Conservation (phyloP, 1,140 invertebrate species). For the Anastrepha obliqua region DNA sequence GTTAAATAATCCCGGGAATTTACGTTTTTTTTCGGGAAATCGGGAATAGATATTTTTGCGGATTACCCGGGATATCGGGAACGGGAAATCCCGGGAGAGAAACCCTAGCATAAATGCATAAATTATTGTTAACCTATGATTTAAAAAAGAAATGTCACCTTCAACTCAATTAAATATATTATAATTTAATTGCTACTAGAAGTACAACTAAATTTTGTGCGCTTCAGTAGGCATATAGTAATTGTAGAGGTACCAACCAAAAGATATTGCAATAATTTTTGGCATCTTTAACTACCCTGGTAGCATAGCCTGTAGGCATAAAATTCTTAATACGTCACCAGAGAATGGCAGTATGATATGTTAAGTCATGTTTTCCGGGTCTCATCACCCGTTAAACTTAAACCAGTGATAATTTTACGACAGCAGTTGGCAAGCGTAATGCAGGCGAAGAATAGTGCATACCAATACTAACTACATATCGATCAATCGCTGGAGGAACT, state of each 20-base stretch:
- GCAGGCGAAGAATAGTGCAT: background rate
- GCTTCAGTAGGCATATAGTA: too few species aligned
- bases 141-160: too few species aligned
- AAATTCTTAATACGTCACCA: background rate
- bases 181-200: too few species aligned
- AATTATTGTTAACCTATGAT: too few species aligned
- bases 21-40: too few species aligned
- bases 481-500: background rate
- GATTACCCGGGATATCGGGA: too few species aligned
- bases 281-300: background rate
- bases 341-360: background rate
- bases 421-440: background rate
- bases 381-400: background rate
- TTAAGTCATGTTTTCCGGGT: background rate
- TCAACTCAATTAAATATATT: too few species aligned
- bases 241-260: background rate
- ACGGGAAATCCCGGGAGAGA: too few species aligned
- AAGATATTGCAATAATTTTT: background rate
- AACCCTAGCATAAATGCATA: too few species aligned
- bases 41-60: too few species aligned
- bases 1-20: too few species aligned
- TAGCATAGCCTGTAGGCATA: background rate
- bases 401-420: constrained; percentile 26
- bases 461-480: background rate
- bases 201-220: too few species aligned